Base-by-base conservation (phyloP, 1,140 invertebrate species). In the Doryteuthis pealeii region DNA sequence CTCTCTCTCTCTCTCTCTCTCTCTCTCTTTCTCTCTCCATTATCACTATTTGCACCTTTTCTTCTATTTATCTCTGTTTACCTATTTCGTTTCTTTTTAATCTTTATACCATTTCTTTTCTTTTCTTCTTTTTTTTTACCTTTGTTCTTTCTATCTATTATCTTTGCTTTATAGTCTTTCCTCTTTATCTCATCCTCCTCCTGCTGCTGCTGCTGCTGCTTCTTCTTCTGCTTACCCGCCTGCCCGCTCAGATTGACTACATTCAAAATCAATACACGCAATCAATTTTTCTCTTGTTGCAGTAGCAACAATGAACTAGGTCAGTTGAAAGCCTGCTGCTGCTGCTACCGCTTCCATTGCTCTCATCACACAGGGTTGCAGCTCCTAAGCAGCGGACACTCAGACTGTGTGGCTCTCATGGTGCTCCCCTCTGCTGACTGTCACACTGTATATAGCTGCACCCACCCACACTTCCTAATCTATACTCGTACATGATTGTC, bases 201-300 rank as follows among this genome's bases (percentile, higher is more conserved):
- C 54, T 40, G 35, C 35, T 40, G 35, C n/a, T 40, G 35, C 35
- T 3, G 35, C 35, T 3, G 35, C 35, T 40, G 35, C 35, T 40
- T 40, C 35, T 40, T 40, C 10, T 3, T 10, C 35, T 10, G 4
- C 35, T 40, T 10, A 3, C 35, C 35, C 35, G 10, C 35, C 1
- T 62, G 45, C 18, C 54, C 26, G 54, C 54, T 18, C 26, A 28
- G 54, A 62, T 62, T 62, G 54, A 62, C 54, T 62, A 22, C 26
- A 0, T 62, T 62, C 54, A 62, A 62, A 62, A 62, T 62, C 54
- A 62, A 62, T 62, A 62, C 54, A 62, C 26, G 54, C 54, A 62
- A 62, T 62, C 54, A 62, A 62, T 62, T 62, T 62, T 62, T 62
- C 45, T 62, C 54, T 62, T 62, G 54, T 62, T 62, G 54, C 54